Evolutionary conservation across 92 coral and sea anemone genomes (phyloP).

Genomic region (Isaurus tuberculatus): DNA sequence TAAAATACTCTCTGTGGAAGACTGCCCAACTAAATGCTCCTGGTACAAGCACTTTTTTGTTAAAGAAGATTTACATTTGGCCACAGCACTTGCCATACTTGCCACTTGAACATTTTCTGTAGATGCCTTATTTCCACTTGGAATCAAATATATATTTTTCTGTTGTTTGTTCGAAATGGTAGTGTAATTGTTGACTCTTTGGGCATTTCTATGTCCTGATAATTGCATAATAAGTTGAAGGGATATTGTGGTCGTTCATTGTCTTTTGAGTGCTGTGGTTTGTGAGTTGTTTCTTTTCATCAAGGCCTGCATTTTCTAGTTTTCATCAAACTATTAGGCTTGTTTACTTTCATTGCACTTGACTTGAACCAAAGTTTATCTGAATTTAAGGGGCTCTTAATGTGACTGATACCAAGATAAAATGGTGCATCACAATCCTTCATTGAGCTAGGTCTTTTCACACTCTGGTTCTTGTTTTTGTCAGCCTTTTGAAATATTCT

Average conservation of each 20-base stretch:
- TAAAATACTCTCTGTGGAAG: neutral
- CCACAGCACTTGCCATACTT: too few relatives aligned
- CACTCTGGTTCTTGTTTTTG: conserved; percentile 54
- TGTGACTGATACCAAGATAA: too few relatives aligned
- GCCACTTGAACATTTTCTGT: neutral
- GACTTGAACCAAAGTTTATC: conserved; percentile 42
- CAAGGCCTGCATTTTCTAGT: neutral
- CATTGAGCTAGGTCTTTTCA: conserved; percentile 21
- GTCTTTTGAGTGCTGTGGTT: neutral
- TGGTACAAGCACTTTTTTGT: neutral
- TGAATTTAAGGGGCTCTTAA: neutral
- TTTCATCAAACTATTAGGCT: too few relatives aligned
- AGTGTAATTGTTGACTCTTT: neutral
- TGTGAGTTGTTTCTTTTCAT: neutral
- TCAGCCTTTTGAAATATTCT: conserved; percentile 57
- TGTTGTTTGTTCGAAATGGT: too few relatives aligned
- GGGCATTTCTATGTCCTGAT: neutral
- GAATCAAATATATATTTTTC: neutral
- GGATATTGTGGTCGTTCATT: neutral
- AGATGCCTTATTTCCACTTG: neutral
- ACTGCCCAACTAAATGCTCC: neutral
- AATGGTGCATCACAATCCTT: conserved; percentile 1
- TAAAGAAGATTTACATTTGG: neutral
- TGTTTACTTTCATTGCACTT: conserved; percentile 20
- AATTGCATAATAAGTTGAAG: neutral